These are phyloP conservation scores for Drosophila virilis DNA, from an alignment of 1,140 invertebrate genomes.

Conservation along the genomic window DNA sequence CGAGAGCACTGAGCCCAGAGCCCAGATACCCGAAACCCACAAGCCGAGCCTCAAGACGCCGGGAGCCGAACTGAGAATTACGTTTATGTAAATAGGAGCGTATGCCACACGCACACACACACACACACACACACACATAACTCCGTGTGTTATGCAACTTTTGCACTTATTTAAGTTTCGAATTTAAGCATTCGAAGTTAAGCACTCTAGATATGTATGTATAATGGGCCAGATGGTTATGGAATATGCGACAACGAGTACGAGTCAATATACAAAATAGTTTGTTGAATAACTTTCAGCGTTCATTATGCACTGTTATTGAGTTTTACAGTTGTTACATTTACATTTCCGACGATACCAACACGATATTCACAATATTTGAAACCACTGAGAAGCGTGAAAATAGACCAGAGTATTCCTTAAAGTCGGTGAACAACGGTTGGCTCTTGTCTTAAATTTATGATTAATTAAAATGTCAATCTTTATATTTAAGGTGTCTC, in stretches of 20 bases:
- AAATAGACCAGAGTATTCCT: too few species aligned
- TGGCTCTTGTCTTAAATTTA: too few species aligned
- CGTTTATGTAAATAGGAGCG: conserved; percentile 20
- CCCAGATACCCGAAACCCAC: background rate
- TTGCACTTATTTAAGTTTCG: conserved; percentile 14
- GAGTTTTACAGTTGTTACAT: too few species aligned
- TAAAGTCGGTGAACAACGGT: too few species aligned
- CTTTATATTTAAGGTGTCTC: too few species aligned
- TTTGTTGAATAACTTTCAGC: conserved; percentile 5
- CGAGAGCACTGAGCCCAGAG: conserved; percentile 5
- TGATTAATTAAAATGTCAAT: too few species aligned
- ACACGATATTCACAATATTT: too few species aligned
- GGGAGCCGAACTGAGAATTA: conserved; percentile 11
- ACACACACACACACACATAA: conserved; percentile 2
- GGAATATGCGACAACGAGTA: background rate
- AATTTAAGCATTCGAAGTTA: conserved; percentile 1
- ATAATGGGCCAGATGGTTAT: background rate
- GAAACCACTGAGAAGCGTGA: too few species aligned
- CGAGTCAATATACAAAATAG: background rate
- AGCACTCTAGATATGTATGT: background rate
- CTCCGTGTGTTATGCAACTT: conserved; percentile 16
- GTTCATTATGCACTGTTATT: too few species aligned
- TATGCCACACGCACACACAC: background rate
- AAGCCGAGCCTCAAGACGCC: conserved; percentile 3
- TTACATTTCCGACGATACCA: too few species aligned